These are phyloP conservation scores for Blastomussa wellsi DNA, from an alignment of 92 coral and sea anemone genomes.

Conservation along the genomic window DNA sequence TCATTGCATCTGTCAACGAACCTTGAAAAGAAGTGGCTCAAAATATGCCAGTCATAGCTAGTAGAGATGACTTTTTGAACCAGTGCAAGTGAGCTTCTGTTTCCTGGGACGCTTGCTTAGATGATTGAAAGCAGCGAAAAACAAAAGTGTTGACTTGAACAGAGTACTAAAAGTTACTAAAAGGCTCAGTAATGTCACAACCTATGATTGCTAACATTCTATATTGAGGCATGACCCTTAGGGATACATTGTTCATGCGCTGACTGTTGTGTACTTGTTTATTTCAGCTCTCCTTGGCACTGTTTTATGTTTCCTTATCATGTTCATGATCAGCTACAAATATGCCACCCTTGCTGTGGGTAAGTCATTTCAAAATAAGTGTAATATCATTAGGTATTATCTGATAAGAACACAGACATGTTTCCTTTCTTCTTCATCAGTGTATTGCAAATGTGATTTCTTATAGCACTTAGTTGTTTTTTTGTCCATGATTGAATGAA, in stretches of 20 bases:
- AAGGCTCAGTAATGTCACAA: background rate
- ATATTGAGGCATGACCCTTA: background rate
- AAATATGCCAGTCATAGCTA: too few relatives aligned
- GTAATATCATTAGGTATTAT: background rate
- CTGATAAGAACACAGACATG: background rate
- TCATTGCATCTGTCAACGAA: too few relatives aligned
- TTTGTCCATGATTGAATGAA: background rate
- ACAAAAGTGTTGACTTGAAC: too few relatives aligned
- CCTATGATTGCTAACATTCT: background rate
- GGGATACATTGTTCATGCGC: background rate
- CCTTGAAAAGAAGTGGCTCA: too few relatives aligned
- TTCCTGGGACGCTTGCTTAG: too few relatives aligned
- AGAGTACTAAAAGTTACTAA: too few relatives aligned
- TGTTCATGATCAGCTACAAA: constrained; percentile 75
- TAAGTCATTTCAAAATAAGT: constrained; percentile 33
- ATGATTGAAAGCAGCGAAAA: too few relatives aligned
- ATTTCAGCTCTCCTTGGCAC: constrained; percentile 81
- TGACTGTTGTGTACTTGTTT: background rate
- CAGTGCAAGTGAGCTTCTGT: too few relatives aligned
- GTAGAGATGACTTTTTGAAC: too few relatives aligned
- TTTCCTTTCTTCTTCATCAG: background rate
- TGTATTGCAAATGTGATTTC: background rate
- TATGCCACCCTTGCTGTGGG: constrained; percentile 90
- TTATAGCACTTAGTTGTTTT: background rate
- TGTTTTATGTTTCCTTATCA: constrained; percentile 83